These are phyloP conservation scores for Balaeniceps rex DNA, from an alignment of 2,113 vertebrate genomes.

Conservation along the genomic window DNA sequence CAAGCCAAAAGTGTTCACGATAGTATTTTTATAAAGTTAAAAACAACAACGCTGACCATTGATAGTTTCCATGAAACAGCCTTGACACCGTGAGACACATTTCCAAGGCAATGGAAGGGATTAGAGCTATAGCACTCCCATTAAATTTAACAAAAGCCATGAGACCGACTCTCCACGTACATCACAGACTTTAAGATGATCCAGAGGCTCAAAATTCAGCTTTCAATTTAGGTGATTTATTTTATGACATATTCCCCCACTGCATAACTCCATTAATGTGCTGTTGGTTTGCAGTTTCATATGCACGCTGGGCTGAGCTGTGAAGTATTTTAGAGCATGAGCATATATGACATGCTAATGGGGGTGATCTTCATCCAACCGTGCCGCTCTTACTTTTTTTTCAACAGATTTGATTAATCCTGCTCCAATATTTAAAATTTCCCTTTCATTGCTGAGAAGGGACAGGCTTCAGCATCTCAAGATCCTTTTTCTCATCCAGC, in stretches of 20 bases:
- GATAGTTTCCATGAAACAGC: not conserved
- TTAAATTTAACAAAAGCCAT: not conserved
- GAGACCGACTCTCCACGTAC: not conserved
- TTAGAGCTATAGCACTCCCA: not conserved
- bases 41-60: not conserved
- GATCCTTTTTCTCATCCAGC: not conserved
- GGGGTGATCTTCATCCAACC: not conserved
- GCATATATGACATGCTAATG: not conserved
- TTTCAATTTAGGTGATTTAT: not conserved
- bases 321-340: not conserved
- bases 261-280: not conserved
- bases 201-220: not conserved
- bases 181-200: not conserved
- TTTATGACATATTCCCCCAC: not conserved
- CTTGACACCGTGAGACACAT: not conserved
- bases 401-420: not conserved
- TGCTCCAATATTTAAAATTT: not conserved
- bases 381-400: not conserved
- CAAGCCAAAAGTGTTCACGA: not conserved
- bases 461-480: not conserved
- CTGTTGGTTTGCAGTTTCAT: not conserved
- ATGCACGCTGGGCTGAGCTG: not conserved
- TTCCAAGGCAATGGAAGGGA: not conserved
- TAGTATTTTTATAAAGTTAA: not conserved
- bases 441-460: not conserved